Evolutionary conservation across 1,140 invertebrate genomes (phyloP).

Genomic region (Wiebesia pumilae): DNA sequence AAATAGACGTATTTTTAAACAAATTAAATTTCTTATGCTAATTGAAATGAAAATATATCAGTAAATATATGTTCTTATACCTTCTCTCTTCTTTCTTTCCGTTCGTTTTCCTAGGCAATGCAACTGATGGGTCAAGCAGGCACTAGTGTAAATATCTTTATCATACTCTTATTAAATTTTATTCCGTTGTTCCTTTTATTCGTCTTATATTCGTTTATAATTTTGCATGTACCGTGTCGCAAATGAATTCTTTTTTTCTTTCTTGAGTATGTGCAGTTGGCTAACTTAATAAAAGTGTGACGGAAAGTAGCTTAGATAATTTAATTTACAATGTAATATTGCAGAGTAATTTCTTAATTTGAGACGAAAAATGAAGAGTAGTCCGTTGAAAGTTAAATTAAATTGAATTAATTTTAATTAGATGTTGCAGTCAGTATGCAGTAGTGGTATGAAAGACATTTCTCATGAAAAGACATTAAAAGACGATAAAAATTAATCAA

Average conservation of each 20-base stretch:
- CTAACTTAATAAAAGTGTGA: too few relatives aligned
- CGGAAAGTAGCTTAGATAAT: not conserved
- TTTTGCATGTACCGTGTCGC: not conserved
- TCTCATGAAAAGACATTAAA: not conserved
- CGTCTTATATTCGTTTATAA: not conserved
- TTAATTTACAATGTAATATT: not conserved
- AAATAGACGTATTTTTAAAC: not conserved
- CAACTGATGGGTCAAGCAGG: slow-evolving; percentile 91
- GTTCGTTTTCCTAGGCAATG: slow-evolving; percentile 82
- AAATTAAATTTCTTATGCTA: not conserved
- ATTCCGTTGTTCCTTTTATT: not conserved
- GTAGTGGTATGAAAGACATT: not conserved
- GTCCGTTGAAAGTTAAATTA: not conserved
- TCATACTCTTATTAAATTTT: slow-evolving; percentile 31
- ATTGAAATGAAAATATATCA: slow-evolving; percentile 3
- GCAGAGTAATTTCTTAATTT: too few relatives aligned
- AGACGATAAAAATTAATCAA: not conserved
- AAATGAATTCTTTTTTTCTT: not conserved
- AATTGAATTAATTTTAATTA: not conserved
- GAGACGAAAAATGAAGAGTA: not conserved
- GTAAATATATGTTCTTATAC: slow-evolving; percentile 38
- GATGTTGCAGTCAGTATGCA: not conserved
- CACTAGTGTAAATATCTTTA: slow-evolving; percentile 87
- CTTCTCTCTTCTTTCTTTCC: slow-evolving; percentile 55
- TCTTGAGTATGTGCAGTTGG: not conserved